A percentile compares a stretch with the other conserved stretches of the same genome.
These are phyloP conservation scores for Allophyes oxyacanthae DNA, from an alignment of 2,888 invertebrate genomes.

Conservation along the genomic window DNA sequence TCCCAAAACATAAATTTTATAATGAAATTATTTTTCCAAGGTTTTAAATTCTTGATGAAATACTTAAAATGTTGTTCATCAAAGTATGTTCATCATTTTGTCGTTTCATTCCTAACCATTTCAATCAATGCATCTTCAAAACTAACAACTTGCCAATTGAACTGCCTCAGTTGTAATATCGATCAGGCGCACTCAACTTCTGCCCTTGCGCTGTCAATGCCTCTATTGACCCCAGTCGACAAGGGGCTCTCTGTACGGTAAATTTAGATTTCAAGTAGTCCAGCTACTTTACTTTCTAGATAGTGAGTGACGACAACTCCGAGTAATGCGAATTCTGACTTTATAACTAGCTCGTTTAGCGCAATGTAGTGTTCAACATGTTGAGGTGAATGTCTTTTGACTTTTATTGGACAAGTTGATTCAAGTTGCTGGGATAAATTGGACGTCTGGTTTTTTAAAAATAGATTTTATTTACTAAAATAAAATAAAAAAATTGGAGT, in stretches of 20 bases:
- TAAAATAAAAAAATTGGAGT: too few relatives aligned
- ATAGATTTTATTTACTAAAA: too few relatives aligned
- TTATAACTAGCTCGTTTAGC: constrained; percentile 20
- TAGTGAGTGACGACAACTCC: constrained; percentile 48
- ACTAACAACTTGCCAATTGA: constrained; percentile 28
- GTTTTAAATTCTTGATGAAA: too few relatives aligned
- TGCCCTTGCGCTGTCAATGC: constrained; percentile 72
- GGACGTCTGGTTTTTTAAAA: too few relatives aligned
- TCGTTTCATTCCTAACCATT: neutral
- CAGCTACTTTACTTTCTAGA: constrained; percentile 61
- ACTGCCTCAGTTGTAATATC: constrained; percentile 46
- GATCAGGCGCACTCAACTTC: constrained; percentile 29
- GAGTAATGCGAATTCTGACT: constrained; percentile 40
- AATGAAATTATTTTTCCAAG: too few relatives aligned
- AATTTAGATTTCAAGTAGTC: constrained; percentile 62
- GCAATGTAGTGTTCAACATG: neutral
- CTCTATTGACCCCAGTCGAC: constrained; percentile 67
- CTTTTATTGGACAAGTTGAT: neutral
- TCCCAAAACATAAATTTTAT: too few relatives aligned
- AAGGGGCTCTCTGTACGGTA: constrained; percentile 55
- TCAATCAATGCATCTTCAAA: constrained; percentile 3
- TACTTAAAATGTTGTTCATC: too few relatives aligned
- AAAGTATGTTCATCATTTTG: too few relatives aligned
- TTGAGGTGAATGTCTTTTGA: constrained; percentile 4
- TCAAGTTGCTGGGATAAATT: neutral